Evolutionary conservation across 2,797 vertebrate species (phyloP).

Genomic region (Pangasius larnaudii): DNA sequence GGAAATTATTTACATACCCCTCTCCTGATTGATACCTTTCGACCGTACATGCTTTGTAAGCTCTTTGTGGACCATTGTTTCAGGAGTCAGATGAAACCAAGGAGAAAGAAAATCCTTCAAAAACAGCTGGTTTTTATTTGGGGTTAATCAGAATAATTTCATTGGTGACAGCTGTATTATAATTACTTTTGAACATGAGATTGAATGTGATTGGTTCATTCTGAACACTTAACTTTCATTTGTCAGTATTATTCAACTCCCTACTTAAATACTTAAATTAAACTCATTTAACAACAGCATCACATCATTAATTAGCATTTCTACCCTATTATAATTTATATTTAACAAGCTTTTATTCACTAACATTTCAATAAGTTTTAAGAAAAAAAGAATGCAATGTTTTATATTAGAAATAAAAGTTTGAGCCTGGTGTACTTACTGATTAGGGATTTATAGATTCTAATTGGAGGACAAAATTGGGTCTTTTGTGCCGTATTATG

Average conservation of each 20-base stretch:
- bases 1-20: too few species aligned
- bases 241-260: slow-evolving; percentile 24
- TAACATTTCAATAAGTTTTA: slow-evolving; percentile 31
- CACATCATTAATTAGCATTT: neutral
- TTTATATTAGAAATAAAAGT: slow-evolving; percentile 37
- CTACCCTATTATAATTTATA: slow-evolving; percentile 14
- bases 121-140: too few species aligned
- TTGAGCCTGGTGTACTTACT: slow-evolving; percentile 29
- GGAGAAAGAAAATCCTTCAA: too few species aligned
- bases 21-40: too few species aligned
- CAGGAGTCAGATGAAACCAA: too few species aligned
- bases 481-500: slow-evolving; percentile 40
- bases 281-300: neutral
- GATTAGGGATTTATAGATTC: slow-evolving; percentile 28
- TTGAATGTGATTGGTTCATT: too few species aligned
- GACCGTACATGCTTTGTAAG: too few species aligned
- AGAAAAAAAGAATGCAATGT: slow-evolving; percentile 31
- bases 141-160: too few species aligned
- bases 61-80: too few species aligned
- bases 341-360: neutral
- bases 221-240: neutral
- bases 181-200: too few species aligned
- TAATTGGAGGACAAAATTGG: slow-evolving; percentile 27
- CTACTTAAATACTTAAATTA: neutral
- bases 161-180: too few species aligned